Conservation (phyloP, 2,888 invertebrate genomes). For the Protonemura montana region DNA sequence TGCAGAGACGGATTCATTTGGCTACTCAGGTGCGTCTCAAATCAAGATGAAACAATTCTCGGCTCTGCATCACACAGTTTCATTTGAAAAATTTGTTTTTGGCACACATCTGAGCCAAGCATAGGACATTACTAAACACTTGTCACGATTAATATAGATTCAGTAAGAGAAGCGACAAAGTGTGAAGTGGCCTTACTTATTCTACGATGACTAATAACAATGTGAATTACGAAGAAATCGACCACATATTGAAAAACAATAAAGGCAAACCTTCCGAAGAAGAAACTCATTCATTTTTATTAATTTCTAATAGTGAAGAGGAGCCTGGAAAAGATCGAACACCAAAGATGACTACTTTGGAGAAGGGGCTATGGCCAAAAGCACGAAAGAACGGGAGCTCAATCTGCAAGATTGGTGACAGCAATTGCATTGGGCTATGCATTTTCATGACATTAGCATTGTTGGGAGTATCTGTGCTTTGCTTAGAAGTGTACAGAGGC, state of each 20-base stretch:
- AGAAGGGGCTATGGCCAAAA: neutral
- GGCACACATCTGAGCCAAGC: neutral
- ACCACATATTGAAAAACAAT: slow-evolving; percentile 16
- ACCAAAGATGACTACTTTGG: neutral
- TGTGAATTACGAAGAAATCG: slow-evolving; percentile 19
- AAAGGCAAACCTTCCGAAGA: slow-evolving; percentile 1
- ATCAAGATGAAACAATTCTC: slow-evolving; percentile 7
- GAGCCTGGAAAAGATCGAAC: neutral
- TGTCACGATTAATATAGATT: neutral
- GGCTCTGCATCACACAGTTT: neutral
- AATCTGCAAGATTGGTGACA: slow-evolving; percentile 16
- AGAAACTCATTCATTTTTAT: slow-evolving; percentile 18
- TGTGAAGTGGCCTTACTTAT: neutral
- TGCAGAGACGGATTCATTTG: neutral
- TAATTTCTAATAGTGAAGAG: neutral
- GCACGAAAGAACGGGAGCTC: neutral
- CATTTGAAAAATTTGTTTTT: neutral
- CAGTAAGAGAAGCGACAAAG: neutral
- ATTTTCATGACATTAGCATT: slow-evolving; percentile 19
- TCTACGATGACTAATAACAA: slow-evolving; percentile 31
- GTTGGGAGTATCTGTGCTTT: slow-evolving; percentile 32
- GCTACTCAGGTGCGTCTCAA: neutral
- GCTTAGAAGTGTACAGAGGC: slow-evolving; percentile 30
- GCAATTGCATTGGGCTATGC: slow-evolving; percentile 9
- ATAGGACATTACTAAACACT: neutral